Evolutionary conservation across 1,140 invertebrate genomes (phyloP).

Genomic region (Parasteatoda tepidariorum): DNA sequence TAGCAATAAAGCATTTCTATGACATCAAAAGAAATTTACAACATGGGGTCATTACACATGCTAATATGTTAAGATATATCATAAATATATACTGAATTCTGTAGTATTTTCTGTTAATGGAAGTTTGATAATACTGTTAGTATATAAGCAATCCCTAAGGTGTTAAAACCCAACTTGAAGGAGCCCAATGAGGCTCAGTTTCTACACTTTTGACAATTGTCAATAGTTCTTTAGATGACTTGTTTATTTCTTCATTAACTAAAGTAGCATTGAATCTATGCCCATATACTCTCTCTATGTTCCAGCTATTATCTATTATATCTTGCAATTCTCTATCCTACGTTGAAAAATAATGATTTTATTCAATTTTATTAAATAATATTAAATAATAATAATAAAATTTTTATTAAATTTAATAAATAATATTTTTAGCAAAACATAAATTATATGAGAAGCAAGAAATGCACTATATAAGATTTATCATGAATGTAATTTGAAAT

Average conservation of each 20-base stretch:
- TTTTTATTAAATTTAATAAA: neutral
- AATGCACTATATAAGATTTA: no score
- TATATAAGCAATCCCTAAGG: neutral
- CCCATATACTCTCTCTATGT: slow-evolving; percentile 93
- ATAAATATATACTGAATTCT: no score
- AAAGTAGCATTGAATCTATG: slow-evolving; percentile 95
- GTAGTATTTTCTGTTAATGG: no score
- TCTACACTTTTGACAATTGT: slow-evolving; percentile 87
- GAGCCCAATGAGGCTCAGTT: slow-evolving; percentile 96
- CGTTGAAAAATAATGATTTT: slow-evolving; percentile 69
- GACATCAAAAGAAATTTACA: no score
- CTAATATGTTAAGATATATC: no score
- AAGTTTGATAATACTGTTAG: slow-evolving; percentile 40
- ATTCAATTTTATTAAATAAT: neutral
- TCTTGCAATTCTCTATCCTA: slow-evolving; percentile 94
- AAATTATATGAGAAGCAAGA: no score
- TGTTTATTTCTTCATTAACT: slow-evolving; percentile 87
- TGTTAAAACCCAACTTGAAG: slow-evolving; percentile 80
- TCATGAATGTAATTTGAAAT: no score
- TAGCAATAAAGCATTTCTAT: no score
- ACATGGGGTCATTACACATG: no score
- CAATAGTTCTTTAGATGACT: slow-evolving; percentile 88
- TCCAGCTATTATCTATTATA: slow-evolving; percentile 85
- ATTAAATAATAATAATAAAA: neutral
- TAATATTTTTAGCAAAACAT: no score